phyloP scores from a whole-genome alignment of 2,888 invertebrate genomes.

The Ichneumon xanthorius region DNA sequence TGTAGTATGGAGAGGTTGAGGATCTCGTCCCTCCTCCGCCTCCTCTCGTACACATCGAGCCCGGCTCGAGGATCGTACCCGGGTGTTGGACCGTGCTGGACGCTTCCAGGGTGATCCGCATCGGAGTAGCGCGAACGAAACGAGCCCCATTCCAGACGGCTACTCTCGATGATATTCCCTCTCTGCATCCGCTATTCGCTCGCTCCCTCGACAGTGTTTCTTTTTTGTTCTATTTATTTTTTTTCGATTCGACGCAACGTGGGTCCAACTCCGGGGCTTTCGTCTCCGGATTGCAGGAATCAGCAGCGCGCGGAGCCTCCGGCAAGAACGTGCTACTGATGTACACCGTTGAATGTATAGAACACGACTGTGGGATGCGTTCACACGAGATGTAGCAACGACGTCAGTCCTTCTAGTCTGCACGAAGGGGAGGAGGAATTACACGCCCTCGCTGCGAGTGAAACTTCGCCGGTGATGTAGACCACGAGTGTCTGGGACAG shows the following conservation, averaged over 20 bases:
- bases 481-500: constrained; percentile 4
- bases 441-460: constrained; percentile 30
- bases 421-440: constrained; percentile 30
- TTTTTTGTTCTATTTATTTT: constrained; percentile 23
- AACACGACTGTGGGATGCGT: constrained; percentile 33
- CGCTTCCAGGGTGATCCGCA: constrained; percentile 62
- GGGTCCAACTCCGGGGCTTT: constrained; percentile 12
- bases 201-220: background rate
- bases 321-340: constrained; percentile 50
- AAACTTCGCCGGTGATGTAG: constrained; percentile 7
- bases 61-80: constrained; percentile 74
- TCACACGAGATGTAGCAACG: constrained; percentile 31
- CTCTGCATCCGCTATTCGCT: constrained; percentile 71
- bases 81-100: constrained; percentile 52
- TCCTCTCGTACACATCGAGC: constrained; percentile 74
- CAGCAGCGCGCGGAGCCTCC: constrained; percentile 39
- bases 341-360: constrained; percentile 34
- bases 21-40: constrained; percentile 62
- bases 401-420: constrained; percentile 6
- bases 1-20: constrained; percentile 73
- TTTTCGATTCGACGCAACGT: constrained; percentile 35
- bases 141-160: constrained; percentile 45
- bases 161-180: constrained; percentile 60
- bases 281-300: constrained; percentile 39
- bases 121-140: constrained; percentile 43